Evolutionary conservation across 2,797 vertebrate genomes (phyloP), one percentile per base, ranked within the genome.

Genomic region (Sebastes vulpes): DNA sequence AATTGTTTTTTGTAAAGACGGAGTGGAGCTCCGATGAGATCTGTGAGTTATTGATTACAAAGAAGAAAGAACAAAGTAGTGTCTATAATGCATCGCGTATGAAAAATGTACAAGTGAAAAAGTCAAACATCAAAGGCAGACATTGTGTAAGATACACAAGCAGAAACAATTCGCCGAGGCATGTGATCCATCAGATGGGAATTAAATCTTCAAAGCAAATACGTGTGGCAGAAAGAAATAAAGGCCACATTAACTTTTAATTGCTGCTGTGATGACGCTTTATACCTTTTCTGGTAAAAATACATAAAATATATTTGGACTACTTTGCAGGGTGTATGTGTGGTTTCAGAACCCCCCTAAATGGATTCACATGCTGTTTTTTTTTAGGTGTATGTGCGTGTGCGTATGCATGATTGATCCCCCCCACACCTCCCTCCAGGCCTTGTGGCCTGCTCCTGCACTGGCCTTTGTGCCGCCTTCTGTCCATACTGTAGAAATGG

Each of bases 171-270:
- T 84, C 74, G 65, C 56, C 16, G 31, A 57, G 6, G 50, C 67
- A 56, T 70, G 46, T 75, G n/a, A 80, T 75, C 48, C 52, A 60
- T 66, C 32, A 59, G 20, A 75, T 58, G 56, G 20, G 72, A 84
- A 73, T 64, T 58, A 46, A 71, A 86, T 78, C 82, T 88, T 92
- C 75, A 92, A 92, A 90, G 83, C 42, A 72, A 69, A 67, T 77
- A 46, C 9, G 18, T 81, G 53, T 57, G 69, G n/a, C 56, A 75
- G 18, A 66, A 29, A 86, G 10, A 60, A 72, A 81, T 58, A 70
- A 72, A 76, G 58, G 38, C 75, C 48, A 69, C 64, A 65, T 81
- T 76, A 85, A 88, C 83, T 82, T 91, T 91, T 91, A 87, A 91
- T 89, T 91, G 80, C 35, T 72, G 29, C 67, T 80, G 48, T 75